Conservation (phyloP, 2,888 invertebrate genomes). For the Machimus rusticus region DNA sequence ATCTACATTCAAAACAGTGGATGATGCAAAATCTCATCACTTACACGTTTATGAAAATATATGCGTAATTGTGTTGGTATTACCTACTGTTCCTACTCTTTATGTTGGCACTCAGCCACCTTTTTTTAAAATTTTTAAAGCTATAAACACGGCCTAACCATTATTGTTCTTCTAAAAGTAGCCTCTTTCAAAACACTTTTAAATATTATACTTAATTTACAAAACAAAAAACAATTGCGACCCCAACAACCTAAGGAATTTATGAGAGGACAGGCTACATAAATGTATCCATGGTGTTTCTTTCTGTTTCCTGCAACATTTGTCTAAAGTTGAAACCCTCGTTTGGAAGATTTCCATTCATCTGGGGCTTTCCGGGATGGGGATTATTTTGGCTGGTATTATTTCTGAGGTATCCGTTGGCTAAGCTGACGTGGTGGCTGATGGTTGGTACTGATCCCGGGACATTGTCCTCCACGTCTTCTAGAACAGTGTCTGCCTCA, state of each 20-base stretch:
- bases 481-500: conserved; percentile 53
- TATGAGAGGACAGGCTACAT: conserved; percentile 24
- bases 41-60: conserved; percentile 13
- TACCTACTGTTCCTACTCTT: background rate
- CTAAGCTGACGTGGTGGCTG: conserved; percentile 62
- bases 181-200: background rate
- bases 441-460: conserved; percentile 63
- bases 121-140: conserved; percentile 9
- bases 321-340: conserved; percentile 57
- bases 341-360: conserved; percentile 49
- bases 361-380: conserved; percentile 14
- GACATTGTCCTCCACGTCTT: conserved; percentile 61
- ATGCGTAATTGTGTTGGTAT: background rate
- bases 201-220: background rate
- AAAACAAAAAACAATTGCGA: background rate
- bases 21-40: conserved; percentile 23
- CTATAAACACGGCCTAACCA: background rate
- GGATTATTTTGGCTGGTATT: conserved; percentile 30
- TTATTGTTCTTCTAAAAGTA: conserved; percentile 6
- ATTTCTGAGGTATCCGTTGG: conserved; percentile 61
- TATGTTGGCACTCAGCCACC: conserved; percentile 27
- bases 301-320: conserved; percentile 62
- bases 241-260: background rate
- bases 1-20: background rate
- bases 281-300: conserved; percentile 48